Percentiles rank a stretch among this genome's conserved stretches.
These are phyloP conservation scores for Cyclophora albipunctata DNA, from an alignment of 2,888 invertebrate genomes.

Conservation along the genomic window DNA sequence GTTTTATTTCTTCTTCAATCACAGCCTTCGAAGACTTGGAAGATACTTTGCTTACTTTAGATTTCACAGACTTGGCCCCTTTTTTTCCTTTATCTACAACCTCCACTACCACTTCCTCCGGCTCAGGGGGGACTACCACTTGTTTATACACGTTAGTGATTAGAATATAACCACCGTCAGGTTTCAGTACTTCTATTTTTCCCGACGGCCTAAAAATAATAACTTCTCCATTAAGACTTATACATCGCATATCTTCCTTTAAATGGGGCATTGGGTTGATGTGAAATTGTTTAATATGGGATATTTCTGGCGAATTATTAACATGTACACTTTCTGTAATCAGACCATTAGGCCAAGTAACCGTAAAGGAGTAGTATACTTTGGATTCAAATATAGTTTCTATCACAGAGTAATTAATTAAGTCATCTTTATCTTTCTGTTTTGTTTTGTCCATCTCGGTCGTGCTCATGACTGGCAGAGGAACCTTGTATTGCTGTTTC, in stretches of 20 bases:
- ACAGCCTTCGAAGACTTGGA: constrained; percentile 36
- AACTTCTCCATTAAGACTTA: constrained; percentile 60
- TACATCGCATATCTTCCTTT: constrained; percentile 55
- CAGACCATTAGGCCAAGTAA: constrained; percentile 65
- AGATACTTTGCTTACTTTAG: constrained; percentile 31
- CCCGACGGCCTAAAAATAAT: constrained; percentile 48
- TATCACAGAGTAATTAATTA: constrained; percentile 2
- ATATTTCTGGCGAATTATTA: constrained; percentile 40
- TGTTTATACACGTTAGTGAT: constrained; percentile 45
- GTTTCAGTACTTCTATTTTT: constrained; percentile 43
- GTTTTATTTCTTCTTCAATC: constrained; percentile 25
- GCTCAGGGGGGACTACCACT: constrained; percentile 15
- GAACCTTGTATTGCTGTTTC: constrained; percentile 38
- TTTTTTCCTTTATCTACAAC: constrained; percentile 42
- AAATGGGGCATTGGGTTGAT: constrained; percentile 20
- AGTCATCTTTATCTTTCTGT: constrained; percentile 24
- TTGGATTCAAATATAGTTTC: constrained; percentile 26
- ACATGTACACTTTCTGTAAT: constrained; percentile 56
- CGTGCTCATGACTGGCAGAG: constrained; percentile 15
- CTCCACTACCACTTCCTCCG: constrained; percentile 28
- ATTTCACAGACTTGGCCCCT: constrained; percentile 31
- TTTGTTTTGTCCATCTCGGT: constrained; percentile 17
- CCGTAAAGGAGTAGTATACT: constrained; percentile 42
- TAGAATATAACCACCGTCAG: constrained; percentile 49
- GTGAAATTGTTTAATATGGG: constrained; percentile 58